Evolutionary conservation across 2,888 invertebrate species (phyloP), one percentile per base, ranked within the genome.

Genomic region (Harpalus rubripes): DNA sequence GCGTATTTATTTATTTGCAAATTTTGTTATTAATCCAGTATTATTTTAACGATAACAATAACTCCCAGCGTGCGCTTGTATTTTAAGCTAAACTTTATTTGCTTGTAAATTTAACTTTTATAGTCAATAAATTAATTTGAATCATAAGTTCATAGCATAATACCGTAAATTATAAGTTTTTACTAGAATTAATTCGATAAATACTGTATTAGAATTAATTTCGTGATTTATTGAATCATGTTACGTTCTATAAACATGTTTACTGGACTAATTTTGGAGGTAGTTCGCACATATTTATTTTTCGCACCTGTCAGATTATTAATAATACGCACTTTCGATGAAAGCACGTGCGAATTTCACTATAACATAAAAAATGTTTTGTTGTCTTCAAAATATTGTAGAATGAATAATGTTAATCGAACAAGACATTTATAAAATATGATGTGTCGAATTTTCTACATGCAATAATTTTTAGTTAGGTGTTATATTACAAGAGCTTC

Each of bases 21-120:
- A 8, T 52, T 10, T 52, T 10, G 44, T 10, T 52, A 52, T 52
- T 52, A 52, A 32, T 52, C 12, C 7, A 12, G 3, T 52, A 52
- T 52, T 52, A 12, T 52, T 52, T 8, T 10, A 52, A 52, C 10
- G 12, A 12, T 52, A 52, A 52, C 44, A 52, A 52, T 52, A 12
- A 12, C 12, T 52, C 10, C 12, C 12, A 52, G 10, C 12, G 44
- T 52, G 10, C 12, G 44, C 10, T 52, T 52, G 44, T 52, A 52
- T 52, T 52, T 52, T 52, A 52, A 52, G 44, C 44, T 32, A 52
- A 52, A 52, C 12, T 52, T 52, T 52, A 52, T 10, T 52, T 52
- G 44, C 44, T 52, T 52, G 44, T 52, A 52, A 52, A 52, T 52
- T 52, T 8, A 52, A 52, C 44, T 52, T 52, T 52, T 52, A 52